Conservation (phyloP, 2,888 invertebrate species). For the Dryobotodes eremita region DNA sequence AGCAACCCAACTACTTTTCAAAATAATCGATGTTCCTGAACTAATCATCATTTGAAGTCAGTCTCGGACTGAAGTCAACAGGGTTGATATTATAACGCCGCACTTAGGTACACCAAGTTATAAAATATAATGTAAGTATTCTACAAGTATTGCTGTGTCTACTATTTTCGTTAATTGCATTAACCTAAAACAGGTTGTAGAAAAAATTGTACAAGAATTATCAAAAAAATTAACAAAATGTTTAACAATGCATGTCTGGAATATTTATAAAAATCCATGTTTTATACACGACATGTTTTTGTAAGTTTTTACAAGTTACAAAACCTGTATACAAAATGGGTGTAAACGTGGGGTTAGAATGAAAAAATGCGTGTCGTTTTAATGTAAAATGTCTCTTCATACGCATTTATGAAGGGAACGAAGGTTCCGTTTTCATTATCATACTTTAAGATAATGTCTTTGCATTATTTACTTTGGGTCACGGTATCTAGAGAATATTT, state of each 20-base stretch:
- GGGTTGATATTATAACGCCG: not conserved
- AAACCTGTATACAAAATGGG: not conserved
- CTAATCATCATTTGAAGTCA: not conserved
- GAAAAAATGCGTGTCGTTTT: constrained; percentile 1
- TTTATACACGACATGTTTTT: not conserved
- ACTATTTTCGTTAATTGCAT: not conserved
- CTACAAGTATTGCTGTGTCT: not conserved
- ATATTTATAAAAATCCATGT: not conserved
- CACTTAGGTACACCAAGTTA: not conserved
- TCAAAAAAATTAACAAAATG: not conserved
- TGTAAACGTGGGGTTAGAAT: not conserved
- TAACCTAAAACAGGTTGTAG: too few species aligned
- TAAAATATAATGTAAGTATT: not conserved
- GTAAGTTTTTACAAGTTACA: too few species aligned
- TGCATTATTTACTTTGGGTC: constrained; percentile 18
- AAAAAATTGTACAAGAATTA: too few species aligned
- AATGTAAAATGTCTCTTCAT: constrained; percentile 3
- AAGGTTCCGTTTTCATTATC: constrained; percentile 30
- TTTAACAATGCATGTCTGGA: not conserved
- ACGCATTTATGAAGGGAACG: not conserved
- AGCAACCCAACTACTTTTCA: not conserved
- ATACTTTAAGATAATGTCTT: constrained; percentile 16
- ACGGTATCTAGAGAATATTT: not conserved
- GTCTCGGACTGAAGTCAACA: not conserved
- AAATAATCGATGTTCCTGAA: not conserved